A percentile compares a stretch with the other conserved stretches of the same genome.
These are phyloP conservation scores for Galleria mellonella DNA, from an alignment of 1,140 invertebrate genomes.

Conservation along the genomic window DNA sequence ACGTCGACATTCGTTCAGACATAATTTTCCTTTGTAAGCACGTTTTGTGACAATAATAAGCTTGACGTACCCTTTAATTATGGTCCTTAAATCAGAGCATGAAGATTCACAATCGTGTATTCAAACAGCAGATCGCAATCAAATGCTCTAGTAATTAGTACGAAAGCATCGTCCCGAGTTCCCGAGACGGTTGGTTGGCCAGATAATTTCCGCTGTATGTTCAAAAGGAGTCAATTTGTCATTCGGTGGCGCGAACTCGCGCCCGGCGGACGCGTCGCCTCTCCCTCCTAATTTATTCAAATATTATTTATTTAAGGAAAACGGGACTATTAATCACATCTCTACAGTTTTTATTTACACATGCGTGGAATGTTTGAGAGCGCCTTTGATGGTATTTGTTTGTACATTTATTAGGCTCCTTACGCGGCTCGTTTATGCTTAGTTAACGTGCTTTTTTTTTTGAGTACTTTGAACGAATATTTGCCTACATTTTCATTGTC, in stretches of 20 bases:
- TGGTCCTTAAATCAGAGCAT: slow-evolving; percentile 15
- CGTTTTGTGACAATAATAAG: slow-evolving; percentile 64
- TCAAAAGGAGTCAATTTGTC: slow-evolving; percentile 71
- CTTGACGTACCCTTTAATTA: slow-evolving; percentile 13
- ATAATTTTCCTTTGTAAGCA: slow-evolving; percentile 73
- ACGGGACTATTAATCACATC: slow-evolving; percentile 68
- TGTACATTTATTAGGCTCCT: slow-evolving; percentile 39
- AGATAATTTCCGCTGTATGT: slow-evolving; percentile 70
- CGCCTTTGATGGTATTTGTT: slow-evolving; percentile 58
- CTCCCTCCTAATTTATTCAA: slow-evolving; percentile 66
- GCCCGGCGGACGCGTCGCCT: slow-evolving; percentile 54
- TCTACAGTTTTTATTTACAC: slow-evolving; percentile 67
- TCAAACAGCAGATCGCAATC: slow-evolving; percentile 52
- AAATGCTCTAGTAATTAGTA: slow-evolving; percentile 69
- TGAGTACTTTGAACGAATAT: not conserved
- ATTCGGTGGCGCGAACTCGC: slow-evolving; percentile 60
- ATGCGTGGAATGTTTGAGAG: slow-evolving; percentile 39
- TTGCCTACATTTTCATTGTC: not conserved
- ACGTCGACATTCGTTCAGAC: slow-evolving; percentile 56
- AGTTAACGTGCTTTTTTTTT: slow-evolving; percentile 4
- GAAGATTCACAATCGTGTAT: no score
- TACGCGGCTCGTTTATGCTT: slow-evolving; percentile 13
- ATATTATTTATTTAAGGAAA: slow-evolving; percentile 73
- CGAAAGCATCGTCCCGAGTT: slow-evolving; percentile 53
- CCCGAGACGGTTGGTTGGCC: slow-evolving; percentile 60